Percentiles rank a stretch among this genome's conserved stretches.
Conservation (phyloP, 2,797 vertebrate species). For the Ptychobarbus kaznakovi region DNA sequence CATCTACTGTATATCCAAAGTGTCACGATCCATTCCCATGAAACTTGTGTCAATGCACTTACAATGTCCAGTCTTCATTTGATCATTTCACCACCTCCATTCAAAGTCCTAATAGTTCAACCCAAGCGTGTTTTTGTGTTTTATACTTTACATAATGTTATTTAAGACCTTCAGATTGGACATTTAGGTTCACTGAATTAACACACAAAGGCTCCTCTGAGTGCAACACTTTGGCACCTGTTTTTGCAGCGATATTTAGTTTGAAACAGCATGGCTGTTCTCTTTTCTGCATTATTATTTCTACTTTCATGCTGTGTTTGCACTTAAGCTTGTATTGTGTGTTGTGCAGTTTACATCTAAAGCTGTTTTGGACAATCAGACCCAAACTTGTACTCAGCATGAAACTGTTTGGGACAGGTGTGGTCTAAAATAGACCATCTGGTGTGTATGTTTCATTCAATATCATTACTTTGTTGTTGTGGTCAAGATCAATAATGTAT, state of each 20-base stretch:
- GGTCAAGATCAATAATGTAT: neutral
- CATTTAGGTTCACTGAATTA: slow-evolving; percentile 58
- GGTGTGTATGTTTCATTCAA: slow-evolving; percentile 4
- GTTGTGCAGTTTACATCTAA: slow-evolving; percentile 44
- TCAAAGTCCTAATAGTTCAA: slow-evolving; percentile 7
- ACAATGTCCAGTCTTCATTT: slow-evolving; percentile 58
- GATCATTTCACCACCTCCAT: slow-evolving; percentile 43
- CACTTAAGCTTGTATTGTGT: slow-evolving; percentile 51
- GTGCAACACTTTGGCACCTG: slow-evolving; percentile 27
- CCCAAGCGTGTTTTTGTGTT: neutral
- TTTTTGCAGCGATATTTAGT: neutral
- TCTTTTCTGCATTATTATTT: slow-evolving; percentile 46
- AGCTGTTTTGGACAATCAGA: slow-evolving; percentile 1
- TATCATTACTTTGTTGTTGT: neutral
- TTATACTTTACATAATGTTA: neutral
- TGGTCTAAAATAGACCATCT: neutral
- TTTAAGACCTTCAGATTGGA: slow-evolving; percentile 50
- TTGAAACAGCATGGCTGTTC: slow-evolving; percentile 49
- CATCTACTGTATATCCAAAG: neutral
- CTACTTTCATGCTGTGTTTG: slow-evolving; percentile 53
- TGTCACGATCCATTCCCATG: neutral
- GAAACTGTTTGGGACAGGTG: slow-evolving; percentile 6
- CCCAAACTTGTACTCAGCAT: slow-evolving; percentile 12
- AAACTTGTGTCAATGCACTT: slow-evolving; percentile 40
- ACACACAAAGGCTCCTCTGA: slow-evolving; percentile 19